phyloP scores from a whole-genome alignment of 2,888 invertebrate genomes.

The Anarsia innoxiella region DNA sequence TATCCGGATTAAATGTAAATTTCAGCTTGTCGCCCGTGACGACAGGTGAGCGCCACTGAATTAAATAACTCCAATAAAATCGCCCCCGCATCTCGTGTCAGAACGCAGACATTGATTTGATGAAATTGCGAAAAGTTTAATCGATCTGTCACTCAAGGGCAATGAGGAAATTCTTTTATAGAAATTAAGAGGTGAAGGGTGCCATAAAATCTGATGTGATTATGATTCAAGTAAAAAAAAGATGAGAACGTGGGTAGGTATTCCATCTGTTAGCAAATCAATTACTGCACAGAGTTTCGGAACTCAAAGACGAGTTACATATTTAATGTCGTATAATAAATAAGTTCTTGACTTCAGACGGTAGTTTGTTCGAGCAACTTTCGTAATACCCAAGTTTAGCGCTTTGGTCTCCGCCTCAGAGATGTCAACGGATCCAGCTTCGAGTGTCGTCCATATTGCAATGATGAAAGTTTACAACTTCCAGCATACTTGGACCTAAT shows the following conservation, averaged over 20 bases:
- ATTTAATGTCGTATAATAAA: too few species aligned
- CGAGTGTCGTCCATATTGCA: conserved; percentile 9
- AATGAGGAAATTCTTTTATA: conserved; percentile 15
- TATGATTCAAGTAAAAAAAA: conserved; percentile 7
- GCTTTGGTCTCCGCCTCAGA: conserved; percentile 12
- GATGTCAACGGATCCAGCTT: conserved; percentile 5
- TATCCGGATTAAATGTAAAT: conserved; percentile 26
- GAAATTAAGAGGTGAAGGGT: conserved; percentile 13
- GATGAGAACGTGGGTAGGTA: too few species aligned
- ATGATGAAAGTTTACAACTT: conserved; percentile 10
- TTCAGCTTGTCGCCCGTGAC: conserved; percentile 20
- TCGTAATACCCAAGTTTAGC: conserved; percentile 19
- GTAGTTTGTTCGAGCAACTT: conserved; percentile 16
- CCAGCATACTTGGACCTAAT: background rate
- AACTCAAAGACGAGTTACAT: too few species aligned
- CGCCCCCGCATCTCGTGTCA: conserved; percentile 15
- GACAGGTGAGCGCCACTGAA: conserved; percentile 23
- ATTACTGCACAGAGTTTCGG: too few species aligned
- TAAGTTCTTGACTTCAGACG: too few species aligned
- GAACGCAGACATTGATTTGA: conserved; percentile 24
- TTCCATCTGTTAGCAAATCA: too few species aligned
- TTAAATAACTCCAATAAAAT: conserved; percentile 23
- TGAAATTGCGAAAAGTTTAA: conserved; percentile 33
- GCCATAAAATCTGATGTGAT: conserved; percentile 10
- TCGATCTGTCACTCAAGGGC: conserved; percentile 39